Evolutionary conservation across 1,140 invertebrate genomes (phyloP).

Genomic region (Brachystomella parvula): DNA sequence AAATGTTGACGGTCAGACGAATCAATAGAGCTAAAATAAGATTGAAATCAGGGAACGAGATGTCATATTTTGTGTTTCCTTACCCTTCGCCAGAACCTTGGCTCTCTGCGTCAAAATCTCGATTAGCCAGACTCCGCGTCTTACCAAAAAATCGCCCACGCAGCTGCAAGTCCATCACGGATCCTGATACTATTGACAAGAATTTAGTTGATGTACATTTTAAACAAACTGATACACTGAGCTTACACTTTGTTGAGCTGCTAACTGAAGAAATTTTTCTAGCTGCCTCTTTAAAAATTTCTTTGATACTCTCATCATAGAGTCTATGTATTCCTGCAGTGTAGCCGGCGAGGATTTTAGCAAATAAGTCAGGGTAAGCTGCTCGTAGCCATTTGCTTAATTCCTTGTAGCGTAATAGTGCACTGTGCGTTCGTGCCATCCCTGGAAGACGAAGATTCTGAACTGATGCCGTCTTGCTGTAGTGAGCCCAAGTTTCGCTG

Average conservation of each 20-base stretch:
- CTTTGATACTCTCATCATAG: constrained; percentile 72
- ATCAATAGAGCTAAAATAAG: constrained; percentile 42
- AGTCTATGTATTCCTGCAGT: constrained; percentile 67
- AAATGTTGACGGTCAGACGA: constrained; percentile 52
- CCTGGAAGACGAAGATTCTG: constrained; percentile 64
- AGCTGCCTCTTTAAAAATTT: constrained; percentile 69
- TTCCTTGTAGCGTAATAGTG: constrained; percentile 73
- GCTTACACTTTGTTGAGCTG: constrained; percentile 9
- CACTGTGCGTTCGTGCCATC: constrained; percentile 68
- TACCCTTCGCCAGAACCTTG: constrained; percentile 38
- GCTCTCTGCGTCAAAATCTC: constrained; percentile 36
- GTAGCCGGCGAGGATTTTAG: constrained; percentile 70
- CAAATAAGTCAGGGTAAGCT: constrained; percentile 73
- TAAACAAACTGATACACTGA: neutral
- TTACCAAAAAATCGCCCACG: constrained; percentile 33
- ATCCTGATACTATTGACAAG: constrained; percentile 24
- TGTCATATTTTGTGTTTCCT: neutral
- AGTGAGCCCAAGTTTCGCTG: neutral
- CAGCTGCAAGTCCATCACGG: constrained; percentile 27
- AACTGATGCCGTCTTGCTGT: constrained; percentile 21
- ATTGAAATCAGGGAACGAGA: neutral
- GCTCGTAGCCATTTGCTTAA: constrained; percentile 84
- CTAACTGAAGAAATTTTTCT: constrained; percentile 42
- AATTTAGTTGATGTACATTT: neutral
- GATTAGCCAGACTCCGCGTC: constrained; percentile 34